Percentiles rank a stretch among this genome's conserved stretches.
Evolutionary conservation across 2,113 vertebrate species (phyloP).

Genomic region (Proteles cristata): DNA sequence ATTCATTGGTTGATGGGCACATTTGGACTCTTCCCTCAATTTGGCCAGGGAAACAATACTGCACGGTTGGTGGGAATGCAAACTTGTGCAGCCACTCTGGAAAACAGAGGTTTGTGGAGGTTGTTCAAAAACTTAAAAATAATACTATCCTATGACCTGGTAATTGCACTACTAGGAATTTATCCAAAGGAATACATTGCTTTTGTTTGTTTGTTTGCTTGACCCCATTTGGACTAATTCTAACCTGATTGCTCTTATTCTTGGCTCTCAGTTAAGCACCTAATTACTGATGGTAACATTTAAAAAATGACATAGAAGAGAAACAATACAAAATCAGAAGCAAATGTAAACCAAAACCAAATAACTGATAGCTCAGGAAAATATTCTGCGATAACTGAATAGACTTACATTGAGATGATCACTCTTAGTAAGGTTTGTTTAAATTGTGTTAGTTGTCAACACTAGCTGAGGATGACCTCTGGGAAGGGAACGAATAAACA

Average conservation of each 20-base stretch:
- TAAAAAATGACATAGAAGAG: neutral
- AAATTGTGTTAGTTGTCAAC: neutral
- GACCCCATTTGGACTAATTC: neutral
- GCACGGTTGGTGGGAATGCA: too few species aligned
- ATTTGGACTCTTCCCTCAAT: too few species aligned
- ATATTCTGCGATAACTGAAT: neutral
- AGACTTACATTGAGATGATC: neutral
- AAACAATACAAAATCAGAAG: constrained; percentile 37
- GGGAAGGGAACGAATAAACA: neutral
- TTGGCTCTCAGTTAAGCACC: neutral
- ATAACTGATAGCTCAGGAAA: neutral
- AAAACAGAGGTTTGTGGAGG: too few species aligned
- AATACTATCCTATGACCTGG: too few species aligned
- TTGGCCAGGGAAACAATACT: too few species aligned
- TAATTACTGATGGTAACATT: neutral
- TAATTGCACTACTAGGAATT: too few species aligned
- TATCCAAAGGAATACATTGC: neutral
- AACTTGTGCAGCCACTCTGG: too few species aligned
- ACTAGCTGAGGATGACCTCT: neutral
- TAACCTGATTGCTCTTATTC: neutral
- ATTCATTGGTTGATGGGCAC: too few species aligned
- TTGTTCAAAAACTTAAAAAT: too few species aligned
- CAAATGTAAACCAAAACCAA: neutral
- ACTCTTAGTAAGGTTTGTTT: neutral
- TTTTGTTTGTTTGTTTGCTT: neutral